phyloP scores from a whole-genome alignment of 2,888 invertebrate genomes.

The Branchellion lobata region DNA sequence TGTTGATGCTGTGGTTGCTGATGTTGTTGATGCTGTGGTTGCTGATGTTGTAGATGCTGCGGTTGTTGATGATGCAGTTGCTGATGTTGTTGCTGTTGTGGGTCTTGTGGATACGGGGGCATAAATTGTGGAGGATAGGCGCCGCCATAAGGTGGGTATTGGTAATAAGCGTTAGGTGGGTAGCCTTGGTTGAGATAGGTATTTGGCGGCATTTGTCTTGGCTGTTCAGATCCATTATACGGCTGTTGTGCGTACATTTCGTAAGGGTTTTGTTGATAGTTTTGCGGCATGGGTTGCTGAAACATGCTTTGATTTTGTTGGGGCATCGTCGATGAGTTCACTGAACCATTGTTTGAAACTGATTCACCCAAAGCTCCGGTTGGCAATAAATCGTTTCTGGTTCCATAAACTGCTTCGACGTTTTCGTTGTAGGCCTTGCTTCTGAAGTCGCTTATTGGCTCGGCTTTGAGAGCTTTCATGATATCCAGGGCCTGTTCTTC shows the following conservation, averaged over 20 bases:
- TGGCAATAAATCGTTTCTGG: neutral
- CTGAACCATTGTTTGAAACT: neutral
- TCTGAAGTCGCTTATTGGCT: neutral
- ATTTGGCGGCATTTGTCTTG: too few species aligned
- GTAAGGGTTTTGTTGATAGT: neutral
- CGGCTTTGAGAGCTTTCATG: slow-evolving; percentile 22
- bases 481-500: slow-evolving; percentile 25
- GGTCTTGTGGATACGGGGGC: too few species aligned
- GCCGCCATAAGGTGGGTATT: too few species aligned
- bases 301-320: neutral
- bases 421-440: neutral
- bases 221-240: too few species aligned
- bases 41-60: too few species aligned
- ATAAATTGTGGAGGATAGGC: too few species aligned
- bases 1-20: too few species aligned
- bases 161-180: too few species aligned
- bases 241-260: neutral
- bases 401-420: neutral
- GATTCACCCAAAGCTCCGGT: neutral
- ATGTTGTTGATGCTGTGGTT: too few species aligned
- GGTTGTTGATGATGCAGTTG: too few species aligned
- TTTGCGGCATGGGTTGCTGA: neutral
- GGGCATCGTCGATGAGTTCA: neutral
- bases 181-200: too few species aligned
- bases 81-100: too few species aligned